Base-by-base conservation (phyloP, 2,113 vertebrate species). In the Rissa tridactyla region DNA sequence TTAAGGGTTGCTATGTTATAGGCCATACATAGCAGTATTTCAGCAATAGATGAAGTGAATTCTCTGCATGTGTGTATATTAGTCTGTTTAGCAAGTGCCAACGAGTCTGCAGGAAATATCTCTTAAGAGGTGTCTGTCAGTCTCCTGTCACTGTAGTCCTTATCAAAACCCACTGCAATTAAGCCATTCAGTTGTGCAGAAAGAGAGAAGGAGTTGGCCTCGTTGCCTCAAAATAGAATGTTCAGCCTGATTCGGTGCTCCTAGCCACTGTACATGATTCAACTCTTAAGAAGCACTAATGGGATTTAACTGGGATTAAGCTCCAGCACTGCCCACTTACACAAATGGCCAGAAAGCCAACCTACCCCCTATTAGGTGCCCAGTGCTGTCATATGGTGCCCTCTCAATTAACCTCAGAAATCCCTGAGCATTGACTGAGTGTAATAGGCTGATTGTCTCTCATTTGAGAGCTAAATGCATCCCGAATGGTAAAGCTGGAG, bases 201-300 rank as follows among this genome's bases (percentile, higher is more conserved):
- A 86, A 62, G 54, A 42, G 29, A 73, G 9, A 4, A 66, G 47
- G 29, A 81, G 15, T 11, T 88, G 68, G 52, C 66, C 61, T 75
- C 32, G 6, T 83, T 88, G 68, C 94, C 79, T 78, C 76, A 76
- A 90, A 96, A 91, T 92, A 94, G 94, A 72, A 40, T 83, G 71
- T 86, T 88, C 85, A 85, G 52, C 66, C 95, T 90, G 89, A 95
- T 94, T 90, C 75, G 82, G 36, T 84, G 91, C 94, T 95, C 80
- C 88, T 88, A 32, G 85, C 58, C 90, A 60, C 84, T 42, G 58
- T 62, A 78, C 88, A 97, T 3, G 25, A 73, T 84, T 92, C 96
- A 96, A n/a, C 79, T 47, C 94, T 93, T 98, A 94, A 97, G 92
- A 75, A 88, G 93, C 62, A 61, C 82, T 96, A 98, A 97, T 91